Percentiles rank a stretch among this genome's conserved stretches.
Evolutionary conservation across 1,140 invertebrate species (phyloP).

Genomic region (Orchesella cincta): DNA sequence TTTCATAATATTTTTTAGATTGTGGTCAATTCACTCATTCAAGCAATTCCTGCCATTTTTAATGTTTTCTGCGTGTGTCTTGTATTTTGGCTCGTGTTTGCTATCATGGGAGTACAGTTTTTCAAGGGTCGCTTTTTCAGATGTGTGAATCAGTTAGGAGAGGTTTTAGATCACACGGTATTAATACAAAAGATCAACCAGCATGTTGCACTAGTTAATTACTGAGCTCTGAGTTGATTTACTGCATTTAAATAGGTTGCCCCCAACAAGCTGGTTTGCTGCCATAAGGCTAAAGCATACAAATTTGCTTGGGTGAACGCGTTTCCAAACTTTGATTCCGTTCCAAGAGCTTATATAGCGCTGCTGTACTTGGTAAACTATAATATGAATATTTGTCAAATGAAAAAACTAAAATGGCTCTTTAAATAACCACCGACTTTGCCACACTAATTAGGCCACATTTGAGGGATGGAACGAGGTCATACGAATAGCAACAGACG

Average conservation of each 20-base stretch:
- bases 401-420: neutral
- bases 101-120: constrained; percentile 72
- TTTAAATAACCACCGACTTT: neutral
- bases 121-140: constrained; percentile 81
- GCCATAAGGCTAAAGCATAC: constrained; percentile 70
- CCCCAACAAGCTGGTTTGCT: constrained; percentile 34
- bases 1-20: constrained; percentile 62
- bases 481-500: constrained; percentile 86
- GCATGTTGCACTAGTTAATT: no score
- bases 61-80: constrained; percentile 87
- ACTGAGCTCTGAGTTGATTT: no score
- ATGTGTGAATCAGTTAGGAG: constrained; percentile 71
- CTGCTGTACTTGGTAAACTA: constrained; percentile 77
- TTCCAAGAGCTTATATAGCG: constrained; percentile 84
- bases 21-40: constrained; percentile 89
- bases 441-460: constrained; percentile 67
- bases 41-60: constrained; percentile 94
- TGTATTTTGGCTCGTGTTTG: constrained; percentile 89
- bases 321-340: constrained; percentile 89
- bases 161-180: neutral
- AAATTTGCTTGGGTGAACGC: constrained; percentile 88
- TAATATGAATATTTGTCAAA: constrained; percentile 32
- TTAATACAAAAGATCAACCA: no score
- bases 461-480: constrained; percentile 95
- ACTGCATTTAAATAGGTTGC: constrained; percentile 8